Base-by-base conservation (phyloP, 2,113 vertebrate genomes). In the Argyrosomus japonicus region DNA sequence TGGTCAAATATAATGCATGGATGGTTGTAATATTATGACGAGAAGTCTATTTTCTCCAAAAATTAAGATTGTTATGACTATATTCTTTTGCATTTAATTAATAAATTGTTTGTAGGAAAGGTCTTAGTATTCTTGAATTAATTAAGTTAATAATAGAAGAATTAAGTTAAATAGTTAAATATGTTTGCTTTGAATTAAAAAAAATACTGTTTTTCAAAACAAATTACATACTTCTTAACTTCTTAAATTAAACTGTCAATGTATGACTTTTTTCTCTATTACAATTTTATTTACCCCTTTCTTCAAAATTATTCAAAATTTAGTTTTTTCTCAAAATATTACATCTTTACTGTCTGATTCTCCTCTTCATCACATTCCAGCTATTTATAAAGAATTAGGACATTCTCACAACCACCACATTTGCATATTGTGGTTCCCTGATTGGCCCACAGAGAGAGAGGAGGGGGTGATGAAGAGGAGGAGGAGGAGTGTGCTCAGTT, bases 301-400 rank as follows among this genome's bases (percentile, higher is more conserved):
- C 14, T 15, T 12, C 19, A 65, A 64, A 5, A 4, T 8, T n/a
- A n/a, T n/a, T n/a, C n/a, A n/a, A n/a, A n/a, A 6, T 6, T 2
- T 13, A 0, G 54, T 53, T n/a, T 45, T 53, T 36, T 18, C n/a
- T 18, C 15, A 65, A 48, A 69, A 40, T 58, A 50, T 74, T 10
- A 9, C 12, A 36, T 74, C n/a, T 48, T 19, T 32, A 58, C 32
- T 57, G 18, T 57, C 10, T 14, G 12, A 50, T 36, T 45, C 47
- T 75, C 62, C 57, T 57, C 72, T 71, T 87, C 75, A 79, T 72
- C 72, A 64, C 57, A 68, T 51, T 65, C 61, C 61, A 53, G 82
- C 87, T 92, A 89, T 92, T 90, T 90, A 82, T 92, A 91, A 89
- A 85, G 58, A 91, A 88, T 80, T 91, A 87, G 88, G 86, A 74